Conservation (phyloP, 2,113 vertebrate species). For the Xiphophorus maculatus region DNA sequence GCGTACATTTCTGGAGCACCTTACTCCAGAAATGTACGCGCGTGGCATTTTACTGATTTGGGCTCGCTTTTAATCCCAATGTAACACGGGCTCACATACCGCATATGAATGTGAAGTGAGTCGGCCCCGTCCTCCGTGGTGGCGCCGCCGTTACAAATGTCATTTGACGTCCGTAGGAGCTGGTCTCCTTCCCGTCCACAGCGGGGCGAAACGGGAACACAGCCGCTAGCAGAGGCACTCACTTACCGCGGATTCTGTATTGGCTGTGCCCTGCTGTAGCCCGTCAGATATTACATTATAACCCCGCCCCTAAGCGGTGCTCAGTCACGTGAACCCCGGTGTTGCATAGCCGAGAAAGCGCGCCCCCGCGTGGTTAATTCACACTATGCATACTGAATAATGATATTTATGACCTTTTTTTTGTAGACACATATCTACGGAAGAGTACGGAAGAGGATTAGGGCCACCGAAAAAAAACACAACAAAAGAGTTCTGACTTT, state of each 20-base stretch:
- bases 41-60: slow-evolving; percentile 21
- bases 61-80: slow-evolving; percentile 10
- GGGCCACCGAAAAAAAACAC: no score
- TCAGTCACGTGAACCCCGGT: slow-evolving; percentile 66
- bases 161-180: slow-evolving; percentile 50
- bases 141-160: slow-evolving; percentile 39
- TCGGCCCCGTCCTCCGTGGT: slow-evolving; percentile 42
- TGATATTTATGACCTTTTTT: no score
- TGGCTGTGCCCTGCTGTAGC: slow-evolving; percentile 60
- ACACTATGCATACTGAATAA: background rate
- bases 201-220: background rate
- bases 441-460: no score
- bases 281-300: slow-evolving; percentile 68
- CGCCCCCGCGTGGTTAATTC: slow-evolving; percentile 54
- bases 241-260: slow-evolving; percentile 54
- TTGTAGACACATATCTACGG: no score
- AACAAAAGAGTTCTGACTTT: no score
- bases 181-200: slow-evolving; percentile 16
- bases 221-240: slow-evolving; percentile 29
- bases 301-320: slow-evolving; percentile 69
- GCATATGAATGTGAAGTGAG: slow-evolving; percentile 60
- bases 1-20: slow-evolving; percentile 9
- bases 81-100: slow-evolving; percentile 66
- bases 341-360: slow-evolving; percentile 29
- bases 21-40: slow-evolving; percentile 8